Evolutionary conservation across 2,113 vertebrate genomes (phyloP).

Genomic region (Apteryx owenii): DNA sequence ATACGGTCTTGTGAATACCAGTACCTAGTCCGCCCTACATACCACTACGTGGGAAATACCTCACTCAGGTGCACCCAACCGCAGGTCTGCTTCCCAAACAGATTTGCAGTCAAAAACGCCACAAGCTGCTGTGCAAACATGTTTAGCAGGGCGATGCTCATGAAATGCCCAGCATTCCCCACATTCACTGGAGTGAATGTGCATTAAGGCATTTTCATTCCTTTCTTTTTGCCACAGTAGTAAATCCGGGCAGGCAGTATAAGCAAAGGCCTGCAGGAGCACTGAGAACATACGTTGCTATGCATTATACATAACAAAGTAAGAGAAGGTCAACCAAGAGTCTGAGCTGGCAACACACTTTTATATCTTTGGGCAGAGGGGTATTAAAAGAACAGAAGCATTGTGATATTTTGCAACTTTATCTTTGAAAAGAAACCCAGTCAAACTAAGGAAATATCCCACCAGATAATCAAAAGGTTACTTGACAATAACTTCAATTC

Average conservation of each 20-base stretch:
- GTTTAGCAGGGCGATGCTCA: not conserved
- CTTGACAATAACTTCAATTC: slow-evolving; percentile 45
- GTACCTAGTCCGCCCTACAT: not conserved
- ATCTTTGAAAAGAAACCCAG: not conserved
- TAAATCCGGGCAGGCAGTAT: not conserved
- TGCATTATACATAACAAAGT: not conserved
- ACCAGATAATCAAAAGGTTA: slow-evolving; percentile 68
- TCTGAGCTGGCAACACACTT: not conserved
- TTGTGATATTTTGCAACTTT: not conserved
- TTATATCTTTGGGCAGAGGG: not conserved
- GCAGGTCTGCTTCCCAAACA: not conserved
- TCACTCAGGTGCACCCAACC: not conserved
- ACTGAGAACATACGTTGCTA: accelerated
- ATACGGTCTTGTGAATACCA: not conserved
- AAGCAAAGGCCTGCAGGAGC: not conserved
- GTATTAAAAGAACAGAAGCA: not conserved
- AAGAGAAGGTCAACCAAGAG: not conserved
- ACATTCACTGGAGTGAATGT: not conserved
- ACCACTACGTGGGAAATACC: not conserved
- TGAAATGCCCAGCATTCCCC: not conserved
- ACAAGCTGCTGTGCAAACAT: not conserved
- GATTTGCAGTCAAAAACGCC: not conserved
- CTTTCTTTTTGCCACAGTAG: not conserved
- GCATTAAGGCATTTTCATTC: not conserved
- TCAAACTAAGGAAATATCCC: not conserved